Evolutionary conservation across 92 coral and sea anemone genomes (phyloP), one percentile per base, ranked within the genome.

Genomic region (Zoanthus sociatus): DNA sequence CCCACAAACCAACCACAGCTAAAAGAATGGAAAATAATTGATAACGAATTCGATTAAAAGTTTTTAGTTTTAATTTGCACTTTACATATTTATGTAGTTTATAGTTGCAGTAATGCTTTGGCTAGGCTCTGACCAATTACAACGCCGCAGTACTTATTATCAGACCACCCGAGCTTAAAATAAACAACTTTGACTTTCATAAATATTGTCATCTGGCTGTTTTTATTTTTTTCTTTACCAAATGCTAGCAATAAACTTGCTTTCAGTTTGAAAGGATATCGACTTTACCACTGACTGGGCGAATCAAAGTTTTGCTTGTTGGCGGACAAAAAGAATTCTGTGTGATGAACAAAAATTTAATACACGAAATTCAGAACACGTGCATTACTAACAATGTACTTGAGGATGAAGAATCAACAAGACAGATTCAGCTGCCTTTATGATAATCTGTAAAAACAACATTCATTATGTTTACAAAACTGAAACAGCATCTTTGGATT

Each of bases 401-500:
- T 47, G 30, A 45, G 20, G 9, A 31, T 13, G 55, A 46, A 81
- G 64, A 71, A 71, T 81, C 85, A 81, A 81, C 85, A 81, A 81
- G 60, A 66, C 21, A 78, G 85, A 88, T 84, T 91, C 94, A 91
- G 92, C 94, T 91, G 94, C 89, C 76, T 84, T 86, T 56, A 83
- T 78, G 86, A 88, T 91, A 88, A 91, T 88, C 91, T 84, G 92
- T 60, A 91, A 95, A 94, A 95, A 95, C 98, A 95, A 93, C 94
- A 87, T 93, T 89, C 86, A 74, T 87, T 66, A 91, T 94, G 98
- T 95, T 95, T 95, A 94, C 94, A 77, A 88, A 89, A 95, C 89
- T 90, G 89, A 94, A 93, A 79, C 92, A 87, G 88, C 75, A 87
- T 93, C 94, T 91, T 91, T 92, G 73, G 84, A 79, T 77, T 86